phyloP scores from a whole-genome alignment of 2,113 vertebrate species.

The Oryzias javanicus region DNA sequence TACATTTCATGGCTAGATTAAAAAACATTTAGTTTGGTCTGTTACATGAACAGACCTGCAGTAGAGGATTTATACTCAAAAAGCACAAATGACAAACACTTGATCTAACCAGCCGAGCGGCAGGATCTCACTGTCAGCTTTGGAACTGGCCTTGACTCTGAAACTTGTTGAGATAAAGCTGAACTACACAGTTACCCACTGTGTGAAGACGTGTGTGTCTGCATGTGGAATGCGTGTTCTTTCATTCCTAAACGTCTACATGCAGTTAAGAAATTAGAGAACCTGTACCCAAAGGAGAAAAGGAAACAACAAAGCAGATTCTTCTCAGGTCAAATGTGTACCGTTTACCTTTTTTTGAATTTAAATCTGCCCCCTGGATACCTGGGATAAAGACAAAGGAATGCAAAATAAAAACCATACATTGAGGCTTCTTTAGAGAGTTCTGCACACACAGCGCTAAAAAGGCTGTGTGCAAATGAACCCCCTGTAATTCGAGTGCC shows the following conservation, averaged over 20 bases:
- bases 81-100: too few species aligned
- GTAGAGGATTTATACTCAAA: too few species aligned
- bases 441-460: too few species aligned
- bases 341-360: constrained; percentile 53
- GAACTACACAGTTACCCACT: constrained; percentile 11
- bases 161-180: constrained; percentile 28
- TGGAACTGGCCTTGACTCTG: constrained; percentile 16
- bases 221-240: constrained; percentile 1
- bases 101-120: not conserved
- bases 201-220: constrained; percentile 1
- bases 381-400: constrained; percentile 51
- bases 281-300: constrained; percentile 24
- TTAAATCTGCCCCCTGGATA: constrained; percentile 59
- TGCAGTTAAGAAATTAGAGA: constrained; percentile 45
- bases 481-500: constrained; percentile 6
- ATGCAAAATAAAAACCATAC: constrained; percentile 40
- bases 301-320: constrained; percentile 4
- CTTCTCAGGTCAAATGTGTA: not conserved
- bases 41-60: constrained; percentile 16
- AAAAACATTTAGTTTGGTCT: too few species aligned
- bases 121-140: constrained; percentile 9
- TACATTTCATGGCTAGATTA: constrained; percentile 9
- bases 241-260: constrained; percentile 21
- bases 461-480: too few species aligned
- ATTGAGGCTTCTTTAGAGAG: constrained; percentile 8